These are phyloP conservation scores for Vespertilio murinus DNA, from an alignment of 2,797 vertebrate species.

Conservation along the genomic window DNA sequence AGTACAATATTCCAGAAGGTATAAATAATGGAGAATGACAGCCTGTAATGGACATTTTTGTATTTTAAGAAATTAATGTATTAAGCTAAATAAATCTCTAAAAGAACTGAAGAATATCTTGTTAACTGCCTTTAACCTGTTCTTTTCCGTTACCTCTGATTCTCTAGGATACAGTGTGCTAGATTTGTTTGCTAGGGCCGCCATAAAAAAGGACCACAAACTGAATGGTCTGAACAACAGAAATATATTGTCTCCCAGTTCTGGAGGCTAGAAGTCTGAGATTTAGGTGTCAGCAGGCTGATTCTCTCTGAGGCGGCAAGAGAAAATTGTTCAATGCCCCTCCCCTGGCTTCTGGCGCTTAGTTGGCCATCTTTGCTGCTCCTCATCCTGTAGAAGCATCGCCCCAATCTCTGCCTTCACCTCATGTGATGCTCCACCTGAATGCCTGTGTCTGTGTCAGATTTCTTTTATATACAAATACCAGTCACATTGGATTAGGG, in stretches of 20 bases:
- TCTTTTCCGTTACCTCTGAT: neutral
- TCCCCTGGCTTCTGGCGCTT: neutral
- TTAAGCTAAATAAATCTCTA: neutral
- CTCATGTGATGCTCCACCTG: neutral
- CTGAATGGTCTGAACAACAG: neutral
- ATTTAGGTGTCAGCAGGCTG: neutral
- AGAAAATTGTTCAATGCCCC: neutral
- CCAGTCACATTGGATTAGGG: neutral
- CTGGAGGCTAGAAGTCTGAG: neutral
- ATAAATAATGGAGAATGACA: neutral
- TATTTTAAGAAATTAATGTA: slow-evolving; percentile 40
- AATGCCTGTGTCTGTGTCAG: neutral
- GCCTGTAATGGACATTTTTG: neutral
- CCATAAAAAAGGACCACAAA: neutral
- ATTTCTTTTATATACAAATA: neutral
- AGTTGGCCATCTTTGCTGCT: no score
- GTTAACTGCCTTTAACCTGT: neutral
- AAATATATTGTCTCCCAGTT: neutral
- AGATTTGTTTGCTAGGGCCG: neutral
- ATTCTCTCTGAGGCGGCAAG: neutral
- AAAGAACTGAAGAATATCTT: neutral
- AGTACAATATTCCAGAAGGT: neutral
- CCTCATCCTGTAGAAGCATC: neutral
- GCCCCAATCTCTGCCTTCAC: neutral
- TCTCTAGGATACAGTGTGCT: neutral